phyloP scores from a whole-genome alignment of 2,797 vertebrate genomes.

The Gobionotothen gibberifrons region DNA sequence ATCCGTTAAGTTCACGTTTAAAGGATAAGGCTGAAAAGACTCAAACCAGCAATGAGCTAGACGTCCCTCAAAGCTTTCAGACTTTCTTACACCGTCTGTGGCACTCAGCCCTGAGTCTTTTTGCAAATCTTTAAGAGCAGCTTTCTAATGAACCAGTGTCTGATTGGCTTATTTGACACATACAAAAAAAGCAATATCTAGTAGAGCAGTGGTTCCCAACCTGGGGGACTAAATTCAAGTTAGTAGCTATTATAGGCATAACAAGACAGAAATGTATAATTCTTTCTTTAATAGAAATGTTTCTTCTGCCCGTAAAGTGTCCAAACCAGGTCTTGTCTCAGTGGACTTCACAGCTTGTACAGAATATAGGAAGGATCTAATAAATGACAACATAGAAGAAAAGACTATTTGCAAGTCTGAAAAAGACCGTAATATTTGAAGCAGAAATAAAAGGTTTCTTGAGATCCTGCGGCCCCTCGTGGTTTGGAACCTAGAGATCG shows the following conservation, averaged over 20 bases:
- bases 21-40: not conserved
- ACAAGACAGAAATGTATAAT: no score
- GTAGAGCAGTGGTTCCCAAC: no score
- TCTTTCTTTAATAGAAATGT: no score
- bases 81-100: not conserved
- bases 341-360: no score
- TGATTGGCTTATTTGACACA: not conserved
- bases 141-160: no score
- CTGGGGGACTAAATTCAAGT: no score
- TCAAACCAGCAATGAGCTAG: not conserved
- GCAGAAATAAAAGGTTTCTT: not conserved
- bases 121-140: not conserved
- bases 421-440: not conserved
- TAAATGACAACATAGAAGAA: not conserved
- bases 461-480: not conserved
- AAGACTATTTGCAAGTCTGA: not conserved
- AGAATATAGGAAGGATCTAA: not conserved
- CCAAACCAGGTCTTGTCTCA: no score
- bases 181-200: not conserved
- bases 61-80: not conserved
- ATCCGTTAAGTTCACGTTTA: not conserved
- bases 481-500: not conserved
- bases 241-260: no score
- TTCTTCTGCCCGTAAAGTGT: no score
- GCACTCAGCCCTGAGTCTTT: not conserved